Conservation (phyloP, 2,113 vertebrate species). For the Oophaga pumilio region DNA sequence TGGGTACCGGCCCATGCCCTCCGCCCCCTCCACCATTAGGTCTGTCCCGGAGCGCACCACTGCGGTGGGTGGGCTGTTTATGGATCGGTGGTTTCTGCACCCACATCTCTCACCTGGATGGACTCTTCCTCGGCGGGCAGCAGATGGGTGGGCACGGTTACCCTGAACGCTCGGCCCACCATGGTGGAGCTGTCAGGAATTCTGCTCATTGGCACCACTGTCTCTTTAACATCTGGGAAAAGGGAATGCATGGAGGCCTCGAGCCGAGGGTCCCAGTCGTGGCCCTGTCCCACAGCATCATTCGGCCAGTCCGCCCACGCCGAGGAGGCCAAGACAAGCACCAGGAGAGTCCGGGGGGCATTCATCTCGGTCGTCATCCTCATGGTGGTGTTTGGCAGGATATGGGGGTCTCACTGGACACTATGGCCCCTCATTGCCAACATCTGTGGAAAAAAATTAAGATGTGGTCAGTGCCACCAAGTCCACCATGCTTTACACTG, state of each 20-base stretch:
- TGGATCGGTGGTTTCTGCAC: too few species aligned
- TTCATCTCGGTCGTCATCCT: constrained; percentile 72
- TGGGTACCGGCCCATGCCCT: too few species aligned
- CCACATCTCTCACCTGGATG: constrained; percentile 78
- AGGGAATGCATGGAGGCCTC: constrained; percentile 93
- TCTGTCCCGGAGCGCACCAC: too few species aligned
- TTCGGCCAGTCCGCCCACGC: constrained; percentile 73
- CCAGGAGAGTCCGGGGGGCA: constrained; percentile 77
- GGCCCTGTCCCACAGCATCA: constrained; percentile 71
- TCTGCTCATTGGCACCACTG: constrained; percentile 73
- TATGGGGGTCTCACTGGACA: constrained; percentile 62
- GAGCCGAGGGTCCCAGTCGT: constrained; percentile 83
- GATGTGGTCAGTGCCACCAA: not conserved
- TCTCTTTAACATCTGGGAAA: constrained; percentile 78
- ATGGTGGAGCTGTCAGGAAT: constrained; percentile 85
- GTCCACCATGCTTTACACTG: not conserved
- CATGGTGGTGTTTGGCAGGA: constrained; percentile 64
- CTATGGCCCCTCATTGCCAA: constrained; percentile 4
- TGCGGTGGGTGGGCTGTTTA: too few species aligned
- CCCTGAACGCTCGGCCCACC: constrained; percentile 85
- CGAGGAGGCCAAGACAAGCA: constrained; percentile 74
- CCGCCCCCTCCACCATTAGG: too few species aligned
- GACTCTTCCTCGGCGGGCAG: constrained; percentile 75
- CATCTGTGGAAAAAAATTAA: not conserved
- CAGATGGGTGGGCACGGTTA: constrained; percentile 79